Base-by-base conservation (phyloP, 2,113 vertebrate species). In the Henicopernis longicauda region DNA sequence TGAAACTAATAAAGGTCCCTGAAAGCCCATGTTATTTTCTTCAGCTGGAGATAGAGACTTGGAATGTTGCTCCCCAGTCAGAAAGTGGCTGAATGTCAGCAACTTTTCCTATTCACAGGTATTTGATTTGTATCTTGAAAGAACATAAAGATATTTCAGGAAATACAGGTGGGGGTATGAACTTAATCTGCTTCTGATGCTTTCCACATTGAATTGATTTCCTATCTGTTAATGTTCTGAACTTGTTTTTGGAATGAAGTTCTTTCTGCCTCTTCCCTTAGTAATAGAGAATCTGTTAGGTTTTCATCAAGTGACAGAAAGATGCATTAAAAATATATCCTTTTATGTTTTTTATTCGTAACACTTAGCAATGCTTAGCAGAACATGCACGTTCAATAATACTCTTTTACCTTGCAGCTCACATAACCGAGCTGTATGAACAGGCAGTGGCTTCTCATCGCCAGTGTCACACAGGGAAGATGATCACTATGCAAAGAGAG, bases 381-480 rank as follows among this genome's bases (percentile, higher is more conserved):
- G 62, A 52, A 42, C 47, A 18, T 3, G 1, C 42, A 16, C 31
- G 8, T 50, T 50, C 50, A 63, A 1, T 49, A 36, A 62, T n/a
- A 5, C 40, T 47, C 77, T 86, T 89, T 89, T 47, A 40, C 89
- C 83, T 98, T 98, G 71, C 98, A 98, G 98, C 74, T 81, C 94
- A 63, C 15, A 29, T 98, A 50, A 58, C 69, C 0, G 88, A 96
- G 57, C 76, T 98, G 27, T 98, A 98, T 47, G 97, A 97, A 36
- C 82, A 95, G 18, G 97, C 97, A 45, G 49, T 98, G 66, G 17
- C 82, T 61, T 50, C 95, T 45, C 44, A 42, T 11, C 11, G 3
- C 29, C 82, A 4, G 6, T 7, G 8, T 52, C 50, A 23, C 50
- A 12, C 69, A 22, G 31, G 26, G 16, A 69, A 59, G 45, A 26